phyloP scores from a whole-genome alignment of 2,797 vertebrate genomes.

The Catamblyrhynchus diadema region DNA sequence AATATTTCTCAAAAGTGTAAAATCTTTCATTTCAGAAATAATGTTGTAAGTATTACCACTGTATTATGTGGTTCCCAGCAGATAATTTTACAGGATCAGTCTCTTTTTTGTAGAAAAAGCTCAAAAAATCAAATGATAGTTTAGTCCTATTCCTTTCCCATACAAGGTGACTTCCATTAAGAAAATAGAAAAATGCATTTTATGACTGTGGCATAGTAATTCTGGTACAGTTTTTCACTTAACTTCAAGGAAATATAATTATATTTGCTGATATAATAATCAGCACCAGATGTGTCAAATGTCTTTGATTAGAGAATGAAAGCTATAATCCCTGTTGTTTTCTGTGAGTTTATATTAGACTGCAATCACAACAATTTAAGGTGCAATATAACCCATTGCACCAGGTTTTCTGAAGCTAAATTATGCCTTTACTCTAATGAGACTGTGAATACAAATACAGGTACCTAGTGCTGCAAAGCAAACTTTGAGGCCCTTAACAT shows the following conservation, averaged over 20 bases:
- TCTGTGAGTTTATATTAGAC: background rate
- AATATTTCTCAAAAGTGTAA: background rate
- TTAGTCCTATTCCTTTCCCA: background rate
- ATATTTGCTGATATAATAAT: constrained; percentile 36
- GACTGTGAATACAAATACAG: background rate
- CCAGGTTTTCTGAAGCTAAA: background rate
- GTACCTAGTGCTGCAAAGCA: background rate
- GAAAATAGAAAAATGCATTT: background rate
- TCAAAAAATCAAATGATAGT: background rate
- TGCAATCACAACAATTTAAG: constrained; percentile 11
- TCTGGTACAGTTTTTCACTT: constrained; percentile 10
- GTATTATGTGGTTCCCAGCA: background rate
- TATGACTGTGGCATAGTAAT: background rate
- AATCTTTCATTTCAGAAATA: background rate
- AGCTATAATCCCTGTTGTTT: constrained; percentile 31
- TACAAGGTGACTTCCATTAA: constrained; percentile 33
- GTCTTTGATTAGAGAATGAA: constrained; percentile 40
- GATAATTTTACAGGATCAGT: background rate
- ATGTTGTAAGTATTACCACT: background rate
- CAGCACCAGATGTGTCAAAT: constrained; percentile 25
- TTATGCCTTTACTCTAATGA: constrained; percentile 1
- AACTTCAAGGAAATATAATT: constrained; percentile 45
- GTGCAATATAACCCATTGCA: background rate
- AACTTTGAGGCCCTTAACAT: background rate
- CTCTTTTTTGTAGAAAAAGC: background rate